A percentile compares a stretch with the other conserved stretches of the same genome.
These are phyloP conservation scores for Drosophila parthenogenetica DNA, from an alignment of 2,888 invertebrate genomes.

Conservation along the genomic window DNA sequence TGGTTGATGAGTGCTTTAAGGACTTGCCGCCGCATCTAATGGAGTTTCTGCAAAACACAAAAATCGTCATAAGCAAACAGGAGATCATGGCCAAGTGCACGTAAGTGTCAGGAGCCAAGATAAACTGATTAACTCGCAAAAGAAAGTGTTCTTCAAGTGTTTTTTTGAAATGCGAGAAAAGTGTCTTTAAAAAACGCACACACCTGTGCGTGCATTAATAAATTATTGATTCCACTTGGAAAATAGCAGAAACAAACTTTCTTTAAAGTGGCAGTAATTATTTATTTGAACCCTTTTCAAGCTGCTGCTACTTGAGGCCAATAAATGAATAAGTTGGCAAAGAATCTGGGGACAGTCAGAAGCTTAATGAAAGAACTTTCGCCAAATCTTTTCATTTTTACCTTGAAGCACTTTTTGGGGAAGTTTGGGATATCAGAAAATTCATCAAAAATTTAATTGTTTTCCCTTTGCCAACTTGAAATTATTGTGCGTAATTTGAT, in stretches of 20 bases:
- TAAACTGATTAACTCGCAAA: not conserved
- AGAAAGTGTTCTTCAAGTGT: constrained; percentile 4
- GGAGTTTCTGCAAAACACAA: constrained; percentile 82
- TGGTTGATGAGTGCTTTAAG: constrained; percentile 84
- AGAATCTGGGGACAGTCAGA: not conserved
- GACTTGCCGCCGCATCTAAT: constrained; percentile 83
- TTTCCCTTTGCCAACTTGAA: not conserved
- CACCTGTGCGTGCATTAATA: constrained; percentile 8
- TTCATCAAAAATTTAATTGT: constrained; percentile 3
- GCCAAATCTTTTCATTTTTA: not conserved
- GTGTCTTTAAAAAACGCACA: constrained; percentile 23
- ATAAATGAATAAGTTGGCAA: not conserved
- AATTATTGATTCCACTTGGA: constrained; percentile 43
- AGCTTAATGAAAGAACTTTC: constrained; percentile 9
- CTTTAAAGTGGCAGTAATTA: constrained; percentile 30
- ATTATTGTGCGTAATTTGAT: constrained; percentile 30
- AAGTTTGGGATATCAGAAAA: constrained; percentile 1
- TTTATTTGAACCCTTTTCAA: constrained; percentile 19
- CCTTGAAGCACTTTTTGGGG: not conserved
- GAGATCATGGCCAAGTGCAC: constrained; percentile 84
- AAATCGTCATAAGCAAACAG: constrained; percentile 81
- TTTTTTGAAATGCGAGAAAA: not conserved
- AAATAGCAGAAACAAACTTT: not conserved
- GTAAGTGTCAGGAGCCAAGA: constrained; percentile 68
- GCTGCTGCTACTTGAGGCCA: not conserved